Percentiles rank a stretch among this genome's conserved stretches.
These are phyloP conservation scores for Stichodactyla mertensii DNA, from an alignment of 64 coral and sea anemone genomes.

Conservation along the genomic window DNA sequence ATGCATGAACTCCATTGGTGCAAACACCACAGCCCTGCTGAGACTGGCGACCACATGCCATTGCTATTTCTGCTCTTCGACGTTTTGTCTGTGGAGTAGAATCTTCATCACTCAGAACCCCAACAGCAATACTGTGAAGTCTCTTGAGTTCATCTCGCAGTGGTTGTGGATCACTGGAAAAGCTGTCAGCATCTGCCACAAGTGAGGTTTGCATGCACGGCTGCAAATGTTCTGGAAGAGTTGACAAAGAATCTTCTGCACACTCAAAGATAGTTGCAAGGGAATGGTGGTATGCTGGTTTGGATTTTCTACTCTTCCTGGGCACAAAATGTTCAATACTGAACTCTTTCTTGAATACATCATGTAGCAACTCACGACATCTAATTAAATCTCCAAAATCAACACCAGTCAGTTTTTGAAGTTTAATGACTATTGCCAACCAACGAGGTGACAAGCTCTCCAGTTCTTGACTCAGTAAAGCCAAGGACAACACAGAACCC, in stretches of 20 bases:
- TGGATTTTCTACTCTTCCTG: conserved; percentile 28
- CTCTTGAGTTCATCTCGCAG: conserved; percentile 64
- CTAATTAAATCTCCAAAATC: conserved; percentile 64
- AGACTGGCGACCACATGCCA: conserved; percentile 35
- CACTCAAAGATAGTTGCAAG: conserved; percentile 62
- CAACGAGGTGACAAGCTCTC: conserved; percentile 74
- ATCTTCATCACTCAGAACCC: conserved; percentile 49
- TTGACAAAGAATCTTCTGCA: conserved; percentile 41
- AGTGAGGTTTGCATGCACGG: conserved; percentile 1
- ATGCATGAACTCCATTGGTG: conserved; percentile 51
- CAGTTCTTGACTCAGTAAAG: conserved; percentile 61
- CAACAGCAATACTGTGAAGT: conserved; percentile 52
- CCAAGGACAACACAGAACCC: conserved; percentile 65
- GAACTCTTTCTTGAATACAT: conserved; percentile 8
- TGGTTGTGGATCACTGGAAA: conserved; percentile 21
- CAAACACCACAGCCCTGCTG: conserved; percentile 54
- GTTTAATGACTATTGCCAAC: conserved; percentile 45
- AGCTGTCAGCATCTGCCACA: conserved; percentile 18
- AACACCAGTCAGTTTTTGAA: conserved; percentile 51
- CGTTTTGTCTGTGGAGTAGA: conserved; percentile 38
- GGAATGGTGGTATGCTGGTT: conserved; percentile 18
- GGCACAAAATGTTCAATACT: background rate
- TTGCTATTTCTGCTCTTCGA: conserved; percentile 44
- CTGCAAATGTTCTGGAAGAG: conserved; percentile 72
- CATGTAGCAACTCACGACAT: conserved; percentile 47